These are phyloP conservation scores for Jaculus jaculus DNA, from an alignment of 2,113 vertebrate genomes.

Conservation along the genomic window DNA sequence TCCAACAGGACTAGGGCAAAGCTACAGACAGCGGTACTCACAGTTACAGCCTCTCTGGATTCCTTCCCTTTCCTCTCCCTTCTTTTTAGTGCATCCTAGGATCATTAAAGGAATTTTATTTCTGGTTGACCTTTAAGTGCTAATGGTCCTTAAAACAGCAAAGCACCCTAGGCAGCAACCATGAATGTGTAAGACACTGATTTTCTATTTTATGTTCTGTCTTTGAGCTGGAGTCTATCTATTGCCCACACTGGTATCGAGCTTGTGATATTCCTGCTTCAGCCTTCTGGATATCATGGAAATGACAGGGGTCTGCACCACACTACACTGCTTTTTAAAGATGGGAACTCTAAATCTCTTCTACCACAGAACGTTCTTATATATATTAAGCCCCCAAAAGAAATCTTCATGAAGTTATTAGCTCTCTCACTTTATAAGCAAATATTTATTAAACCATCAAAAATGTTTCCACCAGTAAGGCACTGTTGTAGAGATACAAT, in stretches of 20 bases:
- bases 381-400: background rate
- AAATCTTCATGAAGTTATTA: background rate
- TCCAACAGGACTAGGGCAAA: background rate
- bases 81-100: background rate
- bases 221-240: background rate
- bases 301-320: background rate
- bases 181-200: background rate
- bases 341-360: too few relatives aligned
- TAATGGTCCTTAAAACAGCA: background rate
- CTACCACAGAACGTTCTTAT: background rate
- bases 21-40: background rate
- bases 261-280: background rate
- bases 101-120: background rate
- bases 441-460: background rate
- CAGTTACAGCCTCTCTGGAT: background rate
- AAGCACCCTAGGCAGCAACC: background rate
- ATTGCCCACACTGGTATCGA: background rate
- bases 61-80: background rate
- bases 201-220: background rate
- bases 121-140: background rate
- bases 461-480: background rate
- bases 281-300: too few relatives aligned
- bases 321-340: too few relatives aligned
- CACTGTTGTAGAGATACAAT: background rate
- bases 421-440: background rate